Evolutionary conservation across 2,113 vertebrate genomes (phyloP).

Genomic region (Percina caprodes): DNA sequence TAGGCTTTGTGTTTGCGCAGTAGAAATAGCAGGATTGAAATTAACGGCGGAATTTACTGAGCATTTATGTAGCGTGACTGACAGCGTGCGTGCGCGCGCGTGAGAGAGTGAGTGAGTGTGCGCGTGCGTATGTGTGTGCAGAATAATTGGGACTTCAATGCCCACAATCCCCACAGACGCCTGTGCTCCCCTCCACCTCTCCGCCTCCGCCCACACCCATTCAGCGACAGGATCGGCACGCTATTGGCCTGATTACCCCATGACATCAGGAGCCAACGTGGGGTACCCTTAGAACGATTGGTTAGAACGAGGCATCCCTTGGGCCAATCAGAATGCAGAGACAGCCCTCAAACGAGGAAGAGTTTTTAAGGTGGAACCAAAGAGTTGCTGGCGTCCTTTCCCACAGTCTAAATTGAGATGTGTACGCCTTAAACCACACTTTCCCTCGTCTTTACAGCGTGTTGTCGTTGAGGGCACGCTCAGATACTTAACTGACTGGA

Average conservation of each 20-base stretch:
- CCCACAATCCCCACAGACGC: conserved; percentile 86
- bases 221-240: conserved; percentile 37
- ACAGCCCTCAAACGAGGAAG: conserved; percentile 41
- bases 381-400: neutral
- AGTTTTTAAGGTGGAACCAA: conserved; percentile 83
- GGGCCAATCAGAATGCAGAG: conserved; percentile 69
- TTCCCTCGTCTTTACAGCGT: conserved; percentile 8
- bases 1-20: neutral
- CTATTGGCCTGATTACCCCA: conserved; percentile 61
- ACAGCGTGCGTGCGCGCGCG: conserved; percentile 55
- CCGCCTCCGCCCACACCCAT: conserved; percentile 58
- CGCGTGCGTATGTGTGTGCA: conserved; percentile 53
- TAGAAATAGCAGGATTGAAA: conserved; percentile 73
- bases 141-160: conserved; percentile 88
- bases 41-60: conserved; percentile 82
- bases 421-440: conserved; percentile 32
- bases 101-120: conserved; percentile 8
- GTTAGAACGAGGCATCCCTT: conserved; percentile 1
- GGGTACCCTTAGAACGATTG: conserved; percentile 67
- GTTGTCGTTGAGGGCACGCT: neutral
- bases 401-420: conserved; percentile 63
- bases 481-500: neutral
- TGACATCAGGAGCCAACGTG: conserved; percentile 83
- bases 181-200: conserved; percentile 43
- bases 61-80: conserved; percentile 85